Conservation (phyloP, 2,888 invertebrate genomes). For the Drosophila differens region DNA sequence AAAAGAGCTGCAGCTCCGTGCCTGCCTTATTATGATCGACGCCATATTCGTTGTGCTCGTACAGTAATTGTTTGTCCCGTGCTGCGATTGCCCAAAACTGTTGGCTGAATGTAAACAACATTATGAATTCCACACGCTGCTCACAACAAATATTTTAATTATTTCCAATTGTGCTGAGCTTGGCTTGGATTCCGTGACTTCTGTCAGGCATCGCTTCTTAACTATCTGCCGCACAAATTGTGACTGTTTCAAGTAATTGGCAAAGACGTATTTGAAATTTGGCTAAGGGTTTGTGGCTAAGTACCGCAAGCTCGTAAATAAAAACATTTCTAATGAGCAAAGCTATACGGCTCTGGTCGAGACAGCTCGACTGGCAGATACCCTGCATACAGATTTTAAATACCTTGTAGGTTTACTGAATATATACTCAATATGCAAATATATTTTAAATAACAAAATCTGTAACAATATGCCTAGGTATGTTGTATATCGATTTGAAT, state of each 20-base stretch:
- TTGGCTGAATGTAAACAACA: constrained; percentile 37
- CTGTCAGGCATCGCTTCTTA: constrained; percentile 22
- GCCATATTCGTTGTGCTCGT: constrained; percentile 53
- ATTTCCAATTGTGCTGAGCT: constrained; percentile 63
- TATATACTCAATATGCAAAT: neutral
- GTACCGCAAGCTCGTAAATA: neutral
- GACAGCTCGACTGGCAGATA: neutral
- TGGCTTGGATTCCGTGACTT: constrained; percentile 50
- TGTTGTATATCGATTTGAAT: neutral
- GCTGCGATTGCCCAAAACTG: constrained; percentile 30
- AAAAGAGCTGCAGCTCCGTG: constrained; percentile 20
- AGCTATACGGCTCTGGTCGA: neutral
- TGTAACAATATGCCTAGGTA: neutral
- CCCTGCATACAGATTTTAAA: neutral
- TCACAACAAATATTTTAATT: constrained; percentile 74
- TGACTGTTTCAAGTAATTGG: neutral
- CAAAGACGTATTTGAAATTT: constrained; percentile 3
- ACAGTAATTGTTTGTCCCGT: constrained; percentile 64
- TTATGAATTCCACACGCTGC: constrained; percentile 60
- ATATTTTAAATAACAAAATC: no score
- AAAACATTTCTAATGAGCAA: neutral
- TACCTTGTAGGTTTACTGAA: fast-evolving
- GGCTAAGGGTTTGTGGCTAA: neutral
- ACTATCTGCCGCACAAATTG: constrained; percentile 6
- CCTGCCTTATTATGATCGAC: constrained; percentile 53